These are phyloP conservation scores for Pangasius macronema DNA, from an alignment of 2,797 vertebrate species.

Conservation along the genomic window DNA sequence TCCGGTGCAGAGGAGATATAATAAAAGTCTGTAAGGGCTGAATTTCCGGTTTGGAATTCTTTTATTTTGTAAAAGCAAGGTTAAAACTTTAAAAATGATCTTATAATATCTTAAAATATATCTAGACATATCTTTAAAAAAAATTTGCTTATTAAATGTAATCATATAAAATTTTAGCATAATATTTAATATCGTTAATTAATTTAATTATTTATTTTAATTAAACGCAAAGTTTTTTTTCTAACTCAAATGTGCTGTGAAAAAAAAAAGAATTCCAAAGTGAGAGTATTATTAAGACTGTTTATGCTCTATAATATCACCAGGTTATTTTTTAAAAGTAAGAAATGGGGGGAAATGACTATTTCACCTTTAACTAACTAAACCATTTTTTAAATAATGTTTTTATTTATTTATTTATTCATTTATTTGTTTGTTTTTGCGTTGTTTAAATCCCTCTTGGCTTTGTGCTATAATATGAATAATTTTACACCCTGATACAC, in stretches of 20 bases:
- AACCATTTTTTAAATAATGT: not conserved
- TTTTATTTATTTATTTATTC: too few species aligned
- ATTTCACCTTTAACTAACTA: not conserved
- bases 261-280: not conserved
- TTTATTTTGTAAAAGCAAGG: not conserved
- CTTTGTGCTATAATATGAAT: too few species aligned
- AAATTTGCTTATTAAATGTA: not conserved
- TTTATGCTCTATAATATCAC: too few species aligned
- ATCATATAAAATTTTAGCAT: not conserved
- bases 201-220: not conserved
- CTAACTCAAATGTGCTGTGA: not conserved
- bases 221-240: not conserved
- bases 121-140: not conserved
- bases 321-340: too few species aligned
- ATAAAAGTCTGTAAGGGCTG: not conserved
- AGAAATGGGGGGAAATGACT: not conserved
- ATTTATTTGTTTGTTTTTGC: not conserved
- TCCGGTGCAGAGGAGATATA: not conserved
- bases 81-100: too few species aligned
- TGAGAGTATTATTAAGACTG: too few species aligned
- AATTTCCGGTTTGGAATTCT: not conserved
- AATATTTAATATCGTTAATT: not conserved
- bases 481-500: too few species aligned
- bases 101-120: not conserved
- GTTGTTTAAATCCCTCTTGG: not conserved